Percentiles rank a stretch among this genome's conserved stretches.
Evolutionary conservation across 2,113 vertebrate genomes (phyloP).

Genomic region (Cercopithecus mona): DNA sequence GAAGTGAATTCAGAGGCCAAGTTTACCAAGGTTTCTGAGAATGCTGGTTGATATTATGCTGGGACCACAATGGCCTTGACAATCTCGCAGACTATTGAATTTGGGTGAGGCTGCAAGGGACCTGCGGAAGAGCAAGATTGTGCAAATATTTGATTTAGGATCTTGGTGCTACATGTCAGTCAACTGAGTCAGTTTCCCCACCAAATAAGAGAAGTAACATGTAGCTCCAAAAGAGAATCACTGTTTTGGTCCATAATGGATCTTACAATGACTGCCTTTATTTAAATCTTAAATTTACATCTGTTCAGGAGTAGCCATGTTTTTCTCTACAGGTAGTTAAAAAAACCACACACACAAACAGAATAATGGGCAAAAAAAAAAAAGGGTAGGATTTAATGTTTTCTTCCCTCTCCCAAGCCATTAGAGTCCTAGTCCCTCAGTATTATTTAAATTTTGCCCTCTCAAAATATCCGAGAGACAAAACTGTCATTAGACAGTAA

Average conservation of each 20-base stretch:
- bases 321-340: neutral
- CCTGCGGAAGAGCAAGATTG: neutral
- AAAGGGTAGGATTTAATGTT: neutral
- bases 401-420: neutral
- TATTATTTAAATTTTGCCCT: slow-evolving; percentile 43
- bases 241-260: neutral
- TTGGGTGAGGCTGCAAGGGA: neutral
- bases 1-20: neutral
- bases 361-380: neutral
- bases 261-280: neutral
- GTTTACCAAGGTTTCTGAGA: slow-evolving; percentile 2
- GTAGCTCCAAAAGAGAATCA: neutral
- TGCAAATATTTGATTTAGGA: neutral
- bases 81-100: neutral
- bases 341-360: neutral
- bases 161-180: neutral
- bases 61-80: neutral
- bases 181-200: neutral
- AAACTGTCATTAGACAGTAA: neutral
- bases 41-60: neutral
- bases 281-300: slow-evolving; percentile 36
- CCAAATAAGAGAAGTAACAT: neutral
- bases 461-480: neutral
- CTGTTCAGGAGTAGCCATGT: neutral
- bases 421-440: neutral